These are phyloP conservation scores for Hydraecia micacea DNA, from an alignment of 2,888 invertebrate genomes.

Conservation along the genomic window DNA sequence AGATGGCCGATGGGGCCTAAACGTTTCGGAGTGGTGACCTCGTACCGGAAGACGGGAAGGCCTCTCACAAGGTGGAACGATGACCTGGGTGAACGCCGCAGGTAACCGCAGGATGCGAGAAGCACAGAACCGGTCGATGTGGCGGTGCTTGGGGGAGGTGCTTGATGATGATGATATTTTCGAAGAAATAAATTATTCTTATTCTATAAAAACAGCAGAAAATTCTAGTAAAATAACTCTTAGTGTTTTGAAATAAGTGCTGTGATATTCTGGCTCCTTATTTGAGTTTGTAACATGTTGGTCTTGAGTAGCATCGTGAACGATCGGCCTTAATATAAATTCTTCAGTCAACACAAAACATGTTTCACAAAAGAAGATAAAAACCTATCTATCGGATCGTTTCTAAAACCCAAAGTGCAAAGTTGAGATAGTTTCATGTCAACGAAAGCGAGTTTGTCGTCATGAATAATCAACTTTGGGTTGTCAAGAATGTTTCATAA, in stretches of 20 bases:
- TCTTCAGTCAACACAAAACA: conserved; percentile 23
- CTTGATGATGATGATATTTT: neutral
- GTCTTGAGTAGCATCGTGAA: neutral
- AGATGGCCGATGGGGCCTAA: neutral
- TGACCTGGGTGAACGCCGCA: neutral
- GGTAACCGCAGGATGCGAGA: neutral
- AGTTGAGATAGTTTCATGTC: conserved; percentile 45
- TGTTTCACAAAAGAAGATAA: conserved; percentile 36
- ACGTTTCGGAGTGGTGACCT: neutral
- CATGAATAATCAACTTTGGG: conserved; percentile 49
- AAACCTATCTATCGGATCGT: conserved; percentile 6
- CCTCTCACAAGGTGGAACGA: neutral
- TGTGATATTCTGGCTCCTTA: neutral
- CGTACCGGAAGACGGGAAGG: neutral
- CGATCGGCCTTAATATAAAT: neutral
- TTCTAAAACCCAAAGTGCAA: conserved; percentile 53
- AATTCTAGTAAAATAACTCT: neutral
- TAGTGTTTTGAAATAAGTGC: neutral
- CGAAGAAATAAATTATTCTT: neutral
- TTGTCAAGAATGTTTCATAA: conserved; percentile 39
- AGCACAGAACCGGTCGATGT: neutral
- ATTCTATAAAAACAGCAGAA: neutral
- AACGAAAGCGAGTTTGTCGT: conserved; percentile 30
- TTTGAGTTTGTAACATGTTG: neutral
- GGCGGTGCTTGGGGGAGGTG: neutral